Conservation (phyloP, 2,113 vertebrate species). For the Petrocephalus microphthalmus region DNA sequence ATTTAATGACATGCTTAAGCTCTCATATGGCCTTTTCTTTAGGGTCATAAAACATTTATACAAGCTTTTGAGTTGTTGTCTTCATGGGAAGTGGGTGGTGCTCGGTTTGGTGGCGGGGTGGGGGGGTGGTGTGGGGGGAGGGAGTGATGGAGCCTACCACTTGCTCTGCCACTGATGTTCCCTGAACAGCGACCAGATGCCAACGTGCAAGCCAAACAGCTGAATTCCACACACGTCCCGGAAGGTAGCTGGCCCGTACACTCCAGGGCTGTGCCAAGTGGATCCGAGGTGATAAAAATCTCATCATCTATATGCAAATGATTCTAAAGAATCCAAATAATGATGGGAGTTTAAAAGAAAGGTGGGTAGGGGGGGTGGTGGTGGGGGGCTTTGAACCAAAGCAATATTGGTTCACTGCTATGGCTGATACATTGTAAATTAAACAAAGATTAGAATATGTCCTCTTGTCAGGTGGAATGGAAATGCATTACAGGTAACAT, state of each 20-base stretch:
- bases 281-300: slow-evolving; percentile 12
- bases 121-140: too few relatives aligned
- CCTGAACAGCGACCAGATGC: neutral
- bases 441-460: slow-evolving; percentile 12
- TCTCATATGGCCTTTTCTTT: neutral
- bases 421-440: neutral
- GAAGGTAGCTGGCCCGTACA: neutral
- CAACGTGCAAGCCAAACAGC: neutral
- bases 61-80: neutral
- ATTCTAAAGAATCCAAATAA: slow-evolving; percentile 16
- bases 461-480: neutral
- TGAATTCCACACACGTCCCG: neutral
- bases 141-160: neutral
- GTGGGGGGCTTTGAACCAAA: neutral
- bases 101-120: neutral
- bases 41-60: neutral
- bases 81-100: neutral
- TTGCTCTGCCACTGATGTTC: neutral
- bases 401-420: neutral
- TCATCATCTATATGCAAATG: slow-evolving; percentile 22
- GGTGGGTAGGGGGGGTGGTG: neutral
- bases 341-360: slow-evolving; percentile 10
- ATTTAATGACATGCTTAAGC: neutral
- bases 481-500: neutral
- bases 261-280: neutral